These are phyloP conservation scores for Enteromius radiatus DNA, from an alignment of 2,797 vertebrate genomes.

Conservation along the genomic window DNA sequence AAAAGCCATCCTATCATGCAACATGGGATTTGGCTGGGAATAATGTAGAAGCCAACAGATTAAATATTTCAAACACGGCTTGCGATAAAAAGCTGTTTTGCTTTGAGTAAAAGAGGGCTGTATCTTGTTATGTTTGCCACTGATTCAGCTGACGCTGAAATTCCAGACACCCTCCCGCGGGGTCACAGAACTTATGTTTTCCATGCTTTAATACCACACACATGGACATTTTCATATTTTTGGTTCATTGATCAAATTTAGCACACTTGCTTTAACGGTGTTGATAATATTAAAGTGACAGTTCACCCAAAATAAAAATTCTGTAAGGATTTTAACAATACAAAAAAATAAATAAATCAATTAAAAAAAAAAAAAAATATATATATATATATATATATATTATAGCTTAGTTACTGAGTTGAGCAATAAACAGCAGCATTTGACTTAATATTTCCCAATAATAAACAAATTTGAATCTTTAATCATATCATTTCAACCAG, in stretches of 20 bases:
- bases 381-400: too few relatives aligned
- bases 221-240: background rate
- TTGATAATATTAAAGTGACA: background rate
- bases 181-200: constrained; percentile 25
- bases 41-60: constrained; percentile 22
- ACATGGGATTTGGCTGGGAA: constrained; percentile 26
- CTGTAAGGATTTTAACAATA: too few relatives aligned
- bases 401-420: background rate
- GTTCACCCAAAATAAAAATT: background rate
- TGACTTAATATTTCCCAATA: background rate
- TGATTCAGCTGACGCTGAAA: constrained; percentile 44
- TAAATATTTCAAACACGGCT: constrained; percentile 2
- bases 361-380: too few relatives aligned
- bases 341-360: too few relatives aligned
- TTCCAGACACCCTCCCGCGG: constrained; percentile 25
- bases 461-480: background rate
- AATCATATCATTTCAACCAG: background rate
- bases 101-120: constrained; percentile 55
- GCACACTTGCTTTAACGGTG: background rate
- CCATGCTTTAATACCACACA: constrained; percentile 26
- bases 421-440: background rate
- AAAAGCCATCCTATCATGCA: constrained; percentile 34
- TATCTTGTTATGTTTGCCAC: constrained; percentile 73
- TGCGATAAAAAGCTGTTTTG: constrained; percentile 75
- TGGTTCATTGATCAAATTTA: background rate